phyloP scores from a whole-genome alignment of 2,888 invertebrate species.

The Hemicrepidius hirtus region DNA sequence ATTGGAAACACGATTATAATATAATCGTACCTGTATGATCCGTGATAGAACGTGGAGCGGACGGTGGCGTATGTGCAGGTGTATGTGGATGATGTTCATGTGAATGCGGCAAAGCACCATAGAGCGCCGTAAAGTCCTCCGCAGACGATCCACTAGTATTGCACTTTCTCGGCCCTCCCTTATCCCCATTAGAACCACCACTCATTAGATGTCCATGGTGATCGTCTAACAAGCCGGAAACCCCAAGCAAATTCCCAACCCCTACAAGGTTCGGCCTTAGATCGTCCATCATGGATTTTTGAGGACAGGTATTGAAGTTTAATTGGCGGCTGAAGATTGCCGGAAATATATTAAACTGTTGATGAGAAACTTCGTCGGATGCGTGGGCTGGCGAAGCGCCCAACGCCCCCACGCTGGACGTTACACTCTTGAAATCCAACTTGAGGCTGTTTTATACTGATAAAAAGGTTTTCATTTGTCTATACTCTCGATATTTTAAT shows the following conservation, averaged over 20 bases:
- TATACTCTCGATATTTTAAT: neutral
- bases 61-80: slow-evolving; percentile 83
- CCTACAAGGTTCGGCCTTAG: slow-evolving; percentile 87
- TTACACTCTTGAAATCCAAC: slow-evolving; percentile 90
- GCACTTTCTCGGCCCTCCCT: slow-evolving; percentile 78
- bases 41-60: slow-evolving; percentile 69
- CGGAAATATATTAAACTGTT: slow-evolving; percentile 94
- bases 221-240: slow-evolving; percentile 87
- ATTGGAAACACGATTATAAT: too few relatives aligned
- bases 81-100: slow-evolving; percentile 76
- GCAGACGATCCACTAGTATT: slow-evolving; percentile 87
- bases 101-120: slow-evolving; percentile 76
- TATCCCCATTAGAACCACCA: slow-evolving; percentile 69
- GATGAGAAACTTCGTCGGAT: slow-evolving; percentile 77
- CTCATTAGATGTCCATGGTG: slow-evolving; percentile 78
- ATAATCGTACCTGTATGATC: slow-evolving; percentile 70
- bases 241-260: slow-evolving; percentile 85
- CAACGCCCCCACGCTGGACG: slow-evolving; percentile 79
- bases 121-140: slow-evolving; percentile 92
- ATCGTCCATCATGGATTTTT: slow-evolving; percentile 89
- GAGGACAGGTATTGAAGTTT: slow-evolving; percentile 84
- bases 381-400: slow-evolving; percentile 72
- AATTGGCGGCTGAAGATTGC: slow-evolving; percentile 93
- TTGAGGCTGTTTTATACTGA: slow-evolving; percentile 76
- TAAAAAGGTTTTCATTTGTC: slow-evolving; percentile 11